Evolutionary conservation across 2,888 invertebrate genomes (phyloP).

Genomic region (Morinoia aosen): DNA sequence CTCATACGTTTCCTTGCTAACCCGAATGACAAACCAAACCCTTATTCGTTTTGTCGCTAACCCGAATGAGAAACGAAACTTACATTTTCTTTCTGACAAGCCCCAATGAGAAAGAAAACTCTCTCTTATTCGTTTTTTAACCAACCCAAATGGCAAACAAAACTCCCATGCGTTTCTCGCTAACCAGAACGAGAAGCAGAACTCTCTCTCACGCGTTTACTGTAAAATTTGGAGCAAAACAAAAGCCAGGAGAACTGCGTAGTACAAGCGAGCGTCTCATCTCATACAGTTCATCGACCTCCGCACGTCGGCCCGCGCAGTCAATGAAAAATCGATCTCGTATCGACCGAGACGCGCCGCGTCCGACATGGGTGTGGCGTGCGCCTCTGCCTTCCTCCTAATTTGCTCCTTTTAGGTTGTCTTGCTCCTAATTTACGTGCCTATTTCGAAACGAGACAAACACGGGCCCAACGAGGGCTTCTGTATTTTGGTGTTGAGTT

Average conservation of each 20-base stretch:
- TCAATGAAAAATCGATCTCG: slow-evolving; percentile 4
- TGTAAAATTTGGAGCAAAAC: too few species aligned
- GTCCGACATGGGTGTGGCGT: background rate
- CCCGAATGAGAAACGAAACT: too few species aligned
- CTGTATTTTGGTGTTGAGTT: too few species aligned
- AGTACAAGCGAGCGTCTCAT: background rate
- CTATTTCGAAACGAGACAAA: background rate
- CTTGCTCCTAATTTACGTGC: background rate
- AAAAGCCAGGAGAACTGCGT: background rate
- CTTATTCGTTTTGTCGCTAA: too few species aligned
- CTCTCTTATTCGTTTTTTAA: too few species aligned
- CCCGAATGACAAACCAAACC: too few species aligned
- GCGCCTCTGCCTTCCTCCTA: background rate
- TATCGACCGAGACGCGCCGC: background rate
- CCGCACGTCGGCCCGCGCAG: background rate
- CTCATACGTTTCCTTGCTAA: too few species aligned
- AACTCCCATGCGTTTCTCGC: background rate
- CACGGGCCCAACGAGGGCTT: background rate
- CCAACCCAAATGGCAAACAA: background rate
- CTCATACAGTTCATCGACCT: background rate
- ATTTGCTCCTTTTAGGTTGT: background rate
- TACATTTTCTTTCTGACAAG: too few species aligned
- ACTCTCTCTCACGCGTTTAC: too few species aligned
- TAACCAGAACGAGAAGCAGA: too few species aligned
- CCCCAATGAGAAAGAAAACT: too few species aligned